Evolutionary conservation across 2,888 invertebrate genomes (phyloP).

Genomic region (Athalia circularis): DNA sequence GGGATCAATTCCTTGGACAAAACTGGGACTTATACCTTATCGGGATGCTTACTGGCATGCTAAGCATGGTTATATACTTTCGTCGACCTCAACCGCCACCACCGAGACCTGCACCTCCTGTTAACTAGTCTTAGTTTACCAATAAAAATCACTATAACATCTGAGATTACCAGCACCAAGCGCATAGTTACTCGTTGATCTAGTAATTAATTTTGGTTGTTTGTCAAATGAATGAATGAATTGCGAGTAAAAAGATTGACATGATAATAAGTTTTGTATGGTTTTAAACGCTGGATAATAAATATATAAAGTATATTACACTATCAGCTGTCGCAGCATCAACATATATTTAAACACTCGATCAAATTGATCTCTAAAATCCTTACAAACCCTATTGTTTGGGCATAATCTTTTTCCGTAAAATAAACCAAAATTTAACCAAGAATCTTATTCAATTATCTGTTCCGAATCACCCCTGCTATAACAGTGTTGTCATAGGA

Average conservation of each 20-base stretch:
- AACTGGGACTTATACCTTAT: constrained; percentile 98
- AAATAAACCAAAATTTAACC: not conserved
- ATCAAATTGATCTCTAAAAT: too few species aligned
- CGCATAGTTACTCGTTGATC: constrained; percentile 26
- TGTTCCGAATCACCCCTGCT: too few species aligned
- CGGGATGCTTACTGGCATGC: constrained; percentile 85
- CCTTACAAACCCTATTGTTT: too few species aligned
- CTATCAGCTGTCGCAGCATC: too few species aligned
- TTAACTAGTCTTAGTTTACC: constrained; percentile 57
- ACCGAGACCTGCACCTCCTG: constrained; percentile 60
- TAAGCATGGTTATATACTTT: constrained; percentile 89
- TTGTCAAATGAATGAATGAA: too few species aligned
- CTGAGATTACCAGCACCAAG: constrained; percentile 27
- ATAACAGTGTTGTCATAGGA: constrained; percentile 13
- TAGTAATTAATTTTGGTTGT: not conserved
- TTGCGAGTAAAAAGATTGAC: not conserved
- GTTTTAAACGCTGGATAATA: not conserved
- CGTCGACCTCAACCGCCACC: constrained; percentile 77
- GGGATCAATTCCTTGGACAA: constrained; percentile 84
- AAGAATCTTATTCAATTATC: not conserved
- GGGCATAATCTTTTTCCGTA: not conserved
- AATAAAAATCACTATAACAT: not conserved
- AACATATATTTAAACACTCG: too few species aligned
- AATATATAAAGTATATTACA: not conserved
- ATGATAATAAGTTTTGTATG: constrained; percentile 26